phyloP scores from a whole-genome alignment of 2,797 vertebrate species.

The Spondyliosoma cantharus region DNA sequence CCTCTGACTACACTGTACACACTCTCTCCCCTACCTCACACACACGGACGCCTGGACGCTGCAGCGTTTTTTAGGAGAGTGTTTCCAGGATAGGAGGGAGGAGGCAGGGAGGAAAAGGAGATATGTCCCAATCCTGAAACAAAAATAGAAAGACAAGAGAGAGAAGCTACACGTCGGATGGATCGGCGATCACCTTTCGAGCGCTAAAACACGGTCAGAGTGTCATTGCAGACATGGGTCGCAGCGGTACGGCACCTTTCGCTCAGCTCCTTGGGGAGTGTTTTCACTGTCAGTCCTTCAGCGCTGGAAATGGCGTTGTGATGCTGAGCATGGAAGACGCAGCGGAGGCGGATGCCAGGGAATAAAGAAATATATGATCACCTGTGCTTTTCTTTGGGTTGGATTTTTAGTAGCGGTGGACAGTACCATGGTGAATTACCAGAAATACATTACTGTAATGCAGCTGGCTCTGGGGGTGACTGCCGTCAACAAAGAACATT shows the following conservation, averaged over 20 bases:
- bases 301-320: constrained; percentile 88
- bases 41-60: constrained; percentile 84
- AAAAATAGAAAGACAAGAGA: not conserved
- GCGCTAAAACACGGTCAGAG: constrained; percentile 82
- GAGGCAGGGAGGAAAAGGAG: constrained; percentile 66
- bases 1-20: constrained; percentile 72
- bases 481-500: constrained; percentile 96
- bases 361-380: constrained; percentile 90
- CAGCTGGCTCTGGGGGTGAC: constrained; percentile 99
- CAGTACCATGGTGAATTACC: constrained; percentile 98
- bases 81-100: constrained; percentile 76
- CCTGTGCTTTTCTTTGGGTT: constrained; percentile 90
- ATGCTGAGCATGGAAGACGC: constrained; percentile 87
- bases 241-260: constrained; percentile 84
- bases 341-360: constrained; percentile 90
- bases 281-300: constrained; percentile 84
- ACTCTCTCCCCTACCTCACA: constrained; percentile 76
- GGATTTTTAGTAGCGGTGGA: constrained; percentile 91
- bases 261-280: constrained; percentile 83
- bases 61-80: constrained; percentile 82
- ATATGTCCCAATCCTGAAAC: constrained; percentile 80
- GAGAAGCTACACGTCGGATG: constrained; percentile 62
- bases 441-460: constrained; percentile 99
- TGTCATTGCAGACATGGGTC: constrained; percentile 85
- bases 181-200: constrained; percentile 75